phyloP scores from a whole-genome alignment of 2,888 invertebrate genomes.

The Sicus ferrugineus region DNA sequence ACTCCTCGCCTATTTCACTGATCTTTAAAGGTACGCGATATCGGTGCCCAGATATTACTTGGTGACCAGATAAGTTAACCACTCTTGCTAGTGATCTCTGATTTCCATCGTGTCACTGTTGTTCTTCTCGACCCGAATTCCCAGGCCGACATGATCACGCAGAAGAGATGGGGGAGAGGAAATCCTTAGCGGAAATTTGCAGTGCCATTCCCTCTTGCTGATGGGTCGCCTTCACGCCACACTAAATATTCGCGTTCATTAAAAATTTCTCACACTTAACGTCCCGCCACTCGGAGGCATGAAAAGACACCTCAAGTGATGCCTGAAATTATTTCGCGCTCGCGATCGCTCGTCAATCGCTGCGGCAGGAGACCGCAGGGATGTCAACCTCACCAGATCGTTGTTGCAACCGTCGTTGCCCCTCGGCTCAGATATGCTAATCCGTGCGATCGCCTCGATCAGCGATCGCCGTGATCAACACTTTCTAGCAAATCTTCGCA shows the following conservation, averaged over 20 bases:
- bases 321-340: constrained; percentile 38
- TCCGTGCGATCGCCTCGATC: constrained; percentile 39
- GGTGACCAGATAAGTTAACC: too few species aligned
- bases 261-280: constrained; percentile 29
- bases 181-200: not conserved
- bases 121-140: constrained; percentile 1
- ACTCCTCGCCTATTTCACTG: too few species aligned
- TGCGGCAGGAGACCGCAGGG: not conserved
- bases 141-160: not conserved
- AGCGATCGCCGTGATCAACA: constrained; percentile 34
- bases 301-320: constrained; percentile 28
- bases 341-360: constrained; percentile 36
- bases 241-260: constrained; percentile 31
- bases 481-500: constrained; percentile 51
- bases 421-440: constrained; percentile 38
- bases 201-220: not conserved
- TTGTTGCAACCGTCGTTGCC: constrained; percentile 40
- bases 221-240: not conserved
- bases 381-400: constrained; percentile 36
- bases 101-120: not conserved
- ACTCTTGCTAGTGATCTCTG: not conserved
- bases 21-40: too few species aligned
- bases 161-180: not conserved
- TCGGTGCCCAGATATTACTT: too few species aligned
- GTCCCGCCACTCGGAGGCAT: constrained; percentile 5